These are phyloP conservation scores for Scomber scombrus DNA, from an alignment of 2,113 vertebrate genomes.

Conservation along the genomic window DNA sequence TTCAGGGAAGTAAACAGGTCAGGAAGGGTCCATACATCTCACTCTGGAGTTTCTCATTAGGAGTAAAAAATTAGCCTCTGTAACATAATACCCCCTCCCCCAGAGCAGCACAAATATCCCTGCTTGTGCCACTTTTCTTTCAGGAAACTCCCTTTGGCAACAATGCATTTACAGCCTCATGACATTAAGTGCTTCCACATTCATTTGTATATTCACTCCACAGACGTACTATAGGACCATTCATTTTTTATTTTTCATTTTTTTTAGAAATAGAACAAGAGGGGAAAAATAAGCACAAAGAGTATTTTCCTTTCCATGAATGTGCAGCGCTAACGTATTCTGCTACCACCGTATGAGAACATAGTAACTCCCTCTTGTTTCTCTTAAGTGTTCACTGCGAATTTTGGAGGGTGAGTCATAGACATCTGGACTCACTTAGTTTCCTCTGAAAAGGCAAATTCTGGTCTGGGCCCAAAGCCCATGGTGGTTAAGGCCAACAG, in stretches of 20 bases:
- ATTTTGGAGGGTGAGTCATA: constrained; percentile 65
- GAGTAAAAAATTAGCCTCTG: constrained; percentile 55
- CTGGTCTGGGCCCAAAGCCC: constrained; percentile 48
- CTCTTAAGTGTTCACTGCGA: constrained; percentile 61
- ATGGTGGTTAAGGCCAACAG: constrained; percentile 59
- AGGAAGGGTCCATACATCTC: constrained; percentile 32
- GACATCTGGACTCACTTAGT: constrained; percentile 83
- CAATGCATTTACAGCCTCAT: constrained; percentile 35
- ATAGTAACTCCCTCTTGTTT: constrained; percentile 35
- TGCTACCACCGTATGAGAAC: constrained; percentile 42
- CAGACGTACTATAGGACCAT: constrained; percentile 57
- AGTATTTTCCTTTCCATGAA: constrained; percentile 74
- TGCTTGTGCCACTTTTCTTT: constrained; percentile 46
- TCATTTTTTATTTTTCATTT: constrained; percentile 52
- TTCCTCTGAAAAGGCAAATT: constrained; percentile 58
- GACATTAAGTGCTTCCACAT: constrained; percentile 55
- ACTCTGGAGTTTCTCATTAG: constrained; percentile 69
- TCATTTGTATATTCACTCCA: constrained; percentile 40
- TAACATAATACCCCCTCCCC: constrained; percentile 29
- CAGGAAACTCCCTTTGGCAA: constrained; percentile 44
- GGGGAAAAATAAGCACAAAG: constrained; percentile 36
- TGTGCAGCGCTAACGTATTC: constrained; percentile 43
- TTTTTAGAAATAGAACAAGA: constrained; percentile 54
- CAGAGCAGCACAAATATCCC: constrained; percentile 49
- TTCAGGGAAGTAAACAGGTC: constrained; percentile 37